Base-by-base conservation (phyloP, 2,113 vertebrate genomes). In the Sorex araneus region DNA sequence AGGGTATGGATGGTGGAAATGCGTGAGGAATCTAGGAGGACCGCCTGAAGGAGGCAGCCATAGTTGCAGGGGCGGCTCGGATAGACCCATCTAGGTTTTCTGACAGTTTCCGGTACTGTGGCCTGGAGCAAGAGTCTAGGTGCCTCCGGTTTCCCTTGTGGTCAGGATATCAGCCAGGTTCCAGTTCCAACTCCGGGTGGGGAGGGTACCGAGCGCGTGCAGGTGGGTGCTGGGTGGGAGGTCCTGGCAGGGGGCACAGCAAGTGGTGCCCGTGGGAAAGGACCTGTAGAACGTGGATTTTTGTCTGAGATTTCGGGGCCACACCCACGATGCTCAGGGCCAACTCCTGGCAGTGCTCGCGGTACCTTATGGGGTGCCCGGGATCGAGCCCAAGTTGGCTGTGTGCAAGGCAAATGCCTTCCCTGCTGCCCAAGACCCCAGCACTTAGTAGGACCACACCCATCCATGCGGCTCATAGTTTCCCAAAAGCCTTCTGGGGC, bases 121-220 rank as follows among this genome's bases (percentile, higher is more conserved):
- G 66, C 27, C 50, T 64, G 6, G 30, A 71, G 70, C 30, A n/a
- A 70, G 27, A 8, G 16, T 60, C 71, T 23, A 0, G 25, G 45
- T 54, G 12, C 34, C 84, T 63, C 45, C 7, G 9, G 25, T 10
- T 60, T 8, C 18, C 80, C 25, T 1, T 11, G 18, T 78, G 28
- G 4, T 5, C 0, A 0, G 25, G 40, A 43, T 32, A 4, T 18
- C 70, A 1, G 8, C 0, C 18, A n/a, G 9, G 54, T 54, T 0
- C 15, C n/a, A 11, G 16, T 18, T 28, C 45, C 8, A 2, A 40
- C 71, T 9, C 27, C 30, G 81, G 19, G 32, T 21, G 36, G 40
- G 71, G 67, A 47, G n/a, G 32, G 2, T 71, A 54, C 45, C 45
- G 18, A 8, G 0, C 2, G 21, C 30, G 36, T 1, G 32, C 43